These are phyloP conservation scores for Phasia obesa DNA, from an alignment of 2,888 invertebrate genomes.

Conservation along the genomic window DNA sequence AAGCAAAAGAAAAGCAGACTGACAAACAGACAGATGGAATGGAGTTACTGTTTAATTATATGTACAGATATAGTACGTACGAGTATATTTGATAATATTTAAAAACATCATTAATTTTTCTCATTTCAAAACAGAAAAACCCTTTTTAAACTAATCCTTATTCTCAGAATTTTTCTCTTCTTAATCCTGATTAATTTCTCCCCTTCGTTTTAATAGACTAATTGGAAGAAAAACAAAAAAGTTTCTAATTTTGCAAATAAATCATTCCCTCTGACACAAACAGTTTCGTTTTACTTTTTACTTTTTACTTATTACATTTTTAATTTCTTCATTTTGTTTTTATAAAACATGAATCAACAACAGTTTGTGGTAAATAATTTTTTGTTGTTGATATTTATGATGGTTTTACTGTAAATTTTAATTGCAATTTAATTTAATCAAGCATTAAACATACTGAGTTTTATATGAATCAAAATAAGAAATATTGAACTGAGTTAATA, in stretches of 20 bases:
- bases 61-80: no score
- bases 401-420: constrained; percentile 34
- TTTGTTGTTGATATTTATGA: constrained; percentile 23
- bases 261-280: constrained; percentile 28
- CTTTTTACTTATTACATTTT: neutral
- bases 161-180: no score
- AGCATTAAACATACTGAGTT: constrained; percentile 25
- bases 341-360: neutral
- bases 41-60: no score
- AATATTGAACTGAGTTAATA: neutral
- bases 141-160: no score
- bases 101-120: no score
- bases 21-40: no score
- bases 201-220: no score
- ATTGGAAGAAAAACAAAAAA: no score
- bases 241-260: constrained; percentile 24
- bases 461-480: neutral
- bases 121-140: no score
- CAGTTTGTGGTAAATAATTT: constrained; percentile 4
- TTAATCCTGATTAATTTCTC: no score
- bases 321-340: constrained; percentile 14
- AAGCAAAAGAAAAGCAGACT: no score
- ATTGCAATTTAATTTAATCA: constrained; percentile 58
- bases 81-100: no score
- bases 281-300: neutral